These are phyloP conservation scores for Dendrocincla fuliginosa DNA, from an alignment of 2,797 vertebrate genomes.

Conservation along the genomic window DNA sequence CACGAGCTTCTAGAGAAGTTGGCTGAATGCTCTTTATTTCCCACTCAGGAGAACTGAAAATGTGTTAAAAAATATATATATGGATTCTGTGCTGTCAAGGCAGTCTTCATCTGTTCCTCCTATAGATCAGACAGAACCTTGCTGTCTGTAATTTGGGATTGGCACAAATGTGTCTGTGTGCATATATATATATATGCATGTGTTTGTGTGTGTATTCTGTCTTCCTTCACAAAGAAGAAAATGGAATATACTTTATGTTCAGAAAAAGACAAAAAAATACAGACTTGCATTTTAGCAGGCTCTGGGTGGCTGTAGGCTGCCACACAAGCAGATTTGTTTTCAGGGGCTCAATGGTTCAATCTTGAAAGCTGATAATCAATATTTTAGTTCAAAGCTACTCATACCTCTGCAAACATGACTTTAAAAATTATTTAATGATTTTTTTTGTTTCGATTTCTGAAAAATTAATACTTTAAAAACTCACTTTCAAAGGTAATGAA, in stretches of 20 bases:
- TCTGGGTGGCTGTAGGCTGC: neutral
- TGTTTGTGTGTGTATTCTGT: neutral
- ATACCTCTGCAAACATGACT: neutral
- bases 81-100: neutral
- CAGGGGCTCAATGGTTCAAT: neutral
- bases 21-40: neutral
- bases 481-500: neutral
- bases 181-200: accelerated
- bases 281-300: neutral
- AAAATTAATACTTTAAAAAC: neutral
- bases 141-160: neutral
- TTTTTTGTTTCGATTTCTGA: neutral
- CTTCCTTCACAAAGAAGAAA: neutral
- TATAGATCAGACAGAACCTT: neutral
- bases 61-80: neutral
- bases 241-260: neutral
- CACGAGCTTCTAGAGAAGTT: neutral
- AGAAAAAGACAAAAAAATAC: slow-evolving; percentile 1
- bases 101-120: neutral
- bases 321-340: neutral
- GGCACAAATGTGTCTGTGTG: neutral
- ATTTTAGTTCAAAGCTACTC: neutral
- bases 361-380: neutral
- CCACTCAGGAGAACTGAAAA: neutral
- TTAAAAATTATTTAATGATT: neutral